These are phyloP conservation scores for Xenopus petersii DNA, from an alignment of 2,797 vertebrate genomes.

Conservation along the genomic window DNA sequence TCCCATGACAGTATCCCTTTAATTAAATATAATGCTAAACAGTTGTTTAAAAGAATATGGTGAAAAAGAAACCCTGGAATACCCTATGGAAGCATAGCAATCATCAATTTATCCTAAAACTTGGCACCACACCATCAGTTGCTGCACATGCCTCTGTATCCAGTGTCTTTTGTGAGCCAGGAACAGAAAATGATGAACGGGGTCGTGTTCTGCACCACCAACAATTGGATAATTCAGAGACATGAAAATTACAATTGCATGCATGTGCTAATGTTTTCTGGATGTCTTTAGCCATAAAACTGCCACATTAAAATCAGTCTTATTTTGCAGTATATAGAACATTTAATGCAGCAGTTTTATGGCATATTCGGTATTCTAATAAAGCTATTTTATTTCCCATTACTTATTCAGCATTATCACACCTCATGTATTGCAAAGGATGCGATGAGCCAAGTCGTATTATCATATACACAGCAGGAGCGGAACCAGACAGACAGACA, in stretches of 20 bases:
- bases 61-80: too few species aligned
- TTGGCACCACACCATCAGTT: conserved; percentile 74
- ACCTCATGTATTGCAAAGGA: not conserved
- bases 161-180: conserved; percentile 61
- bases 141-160: conserved; percentile 56
- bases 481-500: too few species aligned
- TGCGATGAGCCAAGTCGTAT: not conserved
- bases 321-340: conserved; percentile 25
- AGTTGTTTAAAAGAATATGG: too few species aligned
- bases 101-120: conserved; percentile 72
- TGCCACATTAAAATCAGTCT: conserved; percentile 28
- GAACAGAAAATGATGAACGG: conserved; percentile 67
- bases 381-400: not conserved
- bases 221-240: conserved; percentile 52
- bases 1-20: too few species aligned
- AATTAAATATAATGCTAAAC: too few species aligned
- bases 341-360: not conserved
- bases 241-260: conserved; percentile 38
- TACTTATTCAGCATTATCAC: not conserved
- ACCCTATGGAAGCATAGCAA: conserved; percentile 9
- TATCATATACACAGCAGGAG: too few species aligned
- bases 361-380: not conserved
- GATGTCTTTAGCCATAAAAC: conserved; percentile 45
- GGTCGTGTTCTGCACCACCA: conserved; percentile 56
- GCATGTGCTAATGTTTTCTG: conserved; percentile 47